These are phyloP conservation scores for Drosophila subsilvestris DNA, from an alignment of 2,888 invertebrate genomes.

Conservation along the genomic window DNA sequence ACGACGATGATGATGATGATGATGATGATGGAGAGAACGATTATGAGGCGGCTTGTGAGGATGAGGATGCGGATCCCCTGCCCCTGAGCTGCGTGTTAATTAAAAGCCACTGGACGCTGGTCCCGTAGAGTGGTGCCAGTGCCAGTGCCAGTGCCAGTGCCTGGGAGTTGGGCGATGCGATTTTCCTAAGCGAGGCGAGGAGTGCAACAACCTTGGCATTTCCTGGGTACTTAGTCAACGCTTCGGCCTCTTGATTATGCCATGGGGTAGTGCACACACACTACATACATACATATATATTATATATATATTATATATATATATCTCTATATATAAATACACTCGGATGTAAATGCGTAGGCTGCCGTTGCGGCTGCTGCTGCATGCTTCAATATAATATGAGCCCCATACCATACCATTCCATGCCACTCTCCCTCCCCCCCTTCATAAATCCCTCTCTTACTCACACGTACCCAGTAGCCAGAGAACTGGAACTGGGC, in stretches of 20 bases:
- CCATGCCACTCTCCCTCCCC: not conserved
- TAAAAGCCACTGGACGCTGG: slow-evolving; percentile 77
- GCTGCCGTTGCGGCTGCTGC: slow-evolving; percentile 41
- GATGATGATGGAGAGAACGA: slow-evolving; percentile 15
- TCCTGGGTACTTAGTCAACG: slow-evolving; percentile 78
- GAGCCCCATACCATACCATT: not conserved
- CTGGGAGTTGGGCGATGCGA: slow-evolving; percentile 27
- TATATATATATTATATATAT: slow-evolving; percentile 29
- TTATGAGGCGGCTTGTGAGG: slow-evolving; percentile 7
- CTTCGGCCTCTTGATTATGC: slow-evolving; percentile 69
- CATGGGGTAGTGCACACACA: slow-evolving; percentile 26
- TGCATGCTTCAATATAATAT: slow-evolving; percentile 48
- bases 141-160: slow-evolving; percentile 16
- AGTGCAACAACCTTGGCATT: slow-evolving; percentile 80
- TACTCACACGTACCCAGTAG: slow-evolving; percentile 53
- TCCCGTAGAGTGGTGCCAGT: slow-evolving; percentile 27
- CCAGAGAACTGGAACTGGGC: slow-evolving; percentile 63
- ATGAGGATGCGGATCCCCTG: slow-evolving; percentile 47
- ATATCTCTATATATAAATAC: slow-evolving; percentile 32
- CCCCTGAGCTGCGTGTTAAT: slow-evolving; percentile 72
- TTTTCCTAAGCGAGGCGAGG: slow-evolving; percentile 38
- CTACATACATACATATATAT: slow-evolving; percentile 4
- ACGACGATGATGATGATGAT: slow-evolving; percentile 37
- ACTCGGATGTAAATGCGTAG: slow-evolving; percentile 65
- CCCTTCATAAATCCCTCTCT: slow-evolving; percentile 10